Evolutionary conservation across 2,113 vertebrate species (phyloP).

Genomic region (Callocephalon fimbriatum): DNA sequence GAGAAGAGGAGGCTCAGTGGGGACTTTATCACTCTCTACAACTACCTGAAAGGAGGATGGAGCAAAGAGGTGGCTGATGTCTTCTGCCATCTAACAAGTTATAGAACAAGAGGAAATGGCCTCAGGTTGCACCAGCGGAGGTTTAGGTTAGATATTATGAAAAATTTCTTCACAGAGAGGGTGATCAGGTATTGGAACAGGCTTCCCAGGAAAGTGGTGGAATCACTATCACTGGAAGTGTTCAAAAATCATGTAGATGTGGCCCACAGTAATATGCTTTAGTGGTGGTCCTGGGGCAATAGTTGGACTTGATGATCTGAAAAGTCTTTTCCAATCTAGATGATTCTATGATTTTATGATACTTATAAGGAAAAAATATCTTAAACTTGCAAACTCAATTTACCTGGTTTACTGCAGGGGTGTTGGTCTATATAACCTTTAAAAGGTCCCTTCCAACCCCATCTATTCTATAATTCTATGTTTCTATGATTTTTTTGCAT

Average conservation of each 20-base stretch:
- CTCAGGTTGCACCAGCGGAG: not conserved
- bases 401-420: not conserved
- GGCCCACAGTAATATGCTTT: not conserved
- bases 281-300: not conserved
- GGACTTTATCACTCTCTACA: accelerated
- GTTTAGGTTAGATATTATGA: not conserved
- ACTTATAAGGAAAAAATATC: not conserved
- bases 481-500: not conserved
- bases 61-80: not conserved
- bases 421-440: not conserved
- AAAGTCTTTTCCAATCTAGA: not conserved
- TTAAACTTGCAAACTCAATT: not conserved
- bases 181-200: not conserved
- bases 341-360: not conserved
- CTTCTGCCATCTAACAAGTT: not conserved
- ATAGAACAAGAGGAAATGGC: not conserved
- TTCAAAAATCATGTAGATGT: not conserved
- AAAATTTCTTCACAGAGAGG: not conserved
- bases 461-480: not conserved
- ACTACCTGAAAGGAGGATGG: accelerated
- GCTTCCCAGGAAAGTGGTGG: not conserved
- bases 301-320: not conserved
- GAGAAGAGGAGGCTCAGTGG: not conserved
- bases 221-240: not conserved
- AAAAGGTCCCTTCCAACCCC: not conserved